phyloP scores from a whole-genome alignment of 1,140 invertebrate genomes.

The Leptopilina clavipes region DNA sequence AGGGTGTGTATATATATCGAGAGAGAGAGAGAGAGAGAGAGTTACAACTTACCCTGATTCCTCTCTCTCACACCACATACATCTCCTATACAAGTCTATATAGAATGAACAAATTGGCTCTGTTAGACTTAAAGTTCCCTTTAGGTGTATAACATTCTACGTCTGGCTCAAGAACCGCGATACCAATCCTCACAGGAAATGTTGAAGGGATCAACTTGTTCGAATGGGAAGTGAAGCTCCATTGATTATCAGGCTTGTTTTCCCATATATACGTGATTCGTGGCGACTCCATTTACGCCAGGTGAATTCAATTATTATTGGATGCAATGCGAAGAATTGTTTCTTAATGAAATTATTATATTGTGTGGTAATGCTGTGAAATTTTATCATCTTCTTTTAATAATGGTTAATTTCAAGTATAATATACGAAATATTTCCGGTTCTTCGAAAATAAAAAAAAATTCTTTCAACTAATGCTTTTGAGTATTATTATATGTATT shows the following conservation, averaged over 20 bases:
- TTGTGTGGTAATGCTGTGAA: too few species aligned
- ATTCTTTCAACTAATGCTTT: too few species aligned
- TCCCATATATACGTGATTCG: neutral
- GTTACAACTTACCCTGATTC: neutral
- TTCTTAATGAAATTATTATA: too few species aligned
- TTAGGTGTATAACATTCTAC: slow-evolving; percentile 1
- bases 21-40: too few species aligned
- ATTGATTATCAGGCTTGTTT: slow-evolving; percentile 12
- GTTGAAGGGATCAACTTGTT: slow-evolving; percentile 5
- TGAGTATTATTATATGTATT: too few species aligned
- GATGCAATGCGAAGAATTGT: too few species aligned
- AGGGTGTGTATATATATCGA: neutral
- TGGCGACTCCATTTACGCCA: slow-evolving; percentile 5
- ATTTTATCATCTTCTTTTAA: too few species aligned
- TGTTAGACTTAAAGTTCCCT: slow-evolving; percentile 36
- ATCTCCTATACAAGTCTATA: slow-evolving; percentile 37
- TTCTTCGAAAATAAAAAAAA: too few species aligned
- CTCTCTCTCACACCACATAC: slow-evolving; percentile 14
- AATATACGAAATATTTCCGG: too few species aligned
- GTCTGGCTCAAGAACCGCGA: slow-evolving; percentile 1
- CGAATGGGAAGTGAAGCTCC: slow-evolving; percentile 10
- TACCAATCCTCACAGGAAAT: slow-evolving; percentile 13
- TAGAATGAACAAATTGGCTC: slow-evolving; percentile 39
- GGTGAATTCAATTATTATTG: too few species aligned
- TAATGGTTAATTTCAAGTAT: too few species aligned